Percentiles rank a stretch among this genome's conserved stretches.
Conservation (phyloP, 2,113 vertebrate genomes). For the Falcunculus frontatus region DNA sequence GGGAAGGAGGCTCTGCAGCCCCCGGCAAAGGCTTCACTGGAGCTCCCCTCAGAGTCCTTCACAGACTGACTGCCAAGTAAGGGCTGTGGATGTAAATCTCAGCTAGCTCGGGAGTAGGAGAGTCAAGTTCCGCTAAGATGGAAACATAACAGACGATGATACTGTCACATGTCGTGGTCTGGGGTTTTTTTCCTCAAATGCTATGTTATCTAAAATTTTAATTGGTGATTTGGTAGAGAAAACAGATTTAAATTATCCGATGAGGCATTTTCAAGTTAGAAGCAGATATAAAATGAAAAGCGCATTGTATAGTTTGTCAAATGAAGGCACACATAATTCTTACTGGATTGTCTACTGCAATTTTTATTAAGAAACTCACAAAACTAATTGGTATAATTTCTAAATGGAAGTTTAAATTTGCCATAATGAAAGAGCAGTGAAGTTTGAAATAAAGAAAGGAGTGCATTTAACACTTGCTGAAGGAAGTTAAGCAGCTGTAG, state of each 20-base stretch:
- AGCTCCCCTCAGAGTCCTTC: not conserved
- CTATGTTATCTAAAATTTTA: not conserved
- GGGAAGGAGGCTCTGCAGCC: not conserved
- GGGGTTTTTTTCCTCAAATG: not conserved
- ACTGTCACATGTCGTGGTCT: not conserved
- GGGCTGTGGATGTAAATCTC: not conserved
- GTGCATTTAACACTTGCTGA: not conserved
- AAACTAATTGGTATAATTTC: not conserved
- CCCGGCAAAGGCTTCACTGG: not conserved
- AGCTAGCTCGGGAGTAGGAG: not conserved
- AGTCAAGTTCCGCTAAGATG: not conserved
- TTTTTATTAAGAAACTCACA: not conserved
- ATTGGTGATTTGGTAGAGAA: not conserved
- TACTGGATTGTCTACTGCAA: not conserved
- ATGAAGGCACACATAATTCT: not conserved
- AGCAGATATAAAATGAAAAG: not conserved
- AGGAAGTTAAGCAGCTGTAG: not conserved
- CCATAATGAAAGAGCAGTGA: not conserved
- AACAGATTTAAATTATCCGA: not conserved
- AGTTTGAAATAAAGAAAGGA: not conserved
- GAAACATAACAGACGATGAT: not conserved
- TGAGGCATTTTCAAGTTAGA: not conserved
- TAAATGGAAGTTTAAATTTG: not conserved
- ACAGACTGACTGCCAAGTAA: not conserved
- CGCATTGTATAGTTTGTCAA: not conserved